phyloP scores from a whole-genome alignment of 1,140 invertebrate species.

The Drosophila kohkoa region DNA sequence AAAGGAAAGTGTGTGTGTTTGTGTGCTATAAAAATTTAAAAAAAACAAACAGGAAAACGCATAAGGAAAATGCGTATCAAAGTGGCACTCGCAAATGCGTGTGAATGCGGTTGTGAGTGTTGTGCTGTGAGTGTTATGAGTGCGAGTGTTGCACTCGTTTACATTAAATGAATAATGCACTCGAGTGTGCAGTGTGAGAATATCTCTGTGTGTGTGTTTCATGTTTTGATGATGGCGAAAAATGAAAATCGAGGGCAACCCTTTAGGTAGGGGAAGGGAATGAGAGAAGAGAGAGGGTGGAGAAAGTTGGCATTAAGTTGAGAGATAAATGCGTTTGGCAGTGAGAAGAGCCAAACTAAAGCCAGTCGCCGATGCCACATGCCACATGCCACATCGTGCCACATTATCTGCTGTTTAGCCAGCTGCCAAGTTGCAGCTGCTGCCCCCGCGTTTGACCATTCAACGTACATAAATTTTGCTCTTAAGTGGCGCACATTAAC shows the following conservation, averaged over 20 bases:
- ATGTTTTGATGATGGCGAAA: conserved; percentile 12
- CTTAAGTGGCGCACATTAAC: conserved; percentile 62
- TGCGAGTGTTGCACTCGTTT: conserved; percentile 49
- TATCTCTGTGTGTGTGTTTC: conserved; percentile 13
- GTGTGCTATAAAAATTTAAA: not conserved
- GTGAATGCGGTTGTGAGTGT: conserved; percentile 10
- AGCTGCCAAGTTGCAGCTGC: not conserved
- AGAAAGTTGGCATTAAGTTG: conserved; percentile 26
- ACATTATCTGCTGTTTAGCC: conserved; percentile 49
- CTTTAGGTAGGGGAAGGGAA: not conserved
- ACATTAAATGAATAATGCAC: conserved; percentile 81
- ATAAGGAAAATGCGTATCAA: conserved; percentile 29
- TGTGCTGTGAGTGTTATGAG: conserved; percentile 2
- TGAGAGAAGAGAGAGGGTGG: not conserved
- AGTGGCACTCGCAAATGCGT: conserved; percentile 25
- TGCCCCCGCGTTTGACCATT: conserved; percentile 23
- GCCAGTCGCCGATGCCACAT: conserved; percentile 24
- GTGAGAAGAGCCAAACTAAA: conserved; percentile 1
- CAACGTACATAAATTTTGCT: conserved; percentile 50
- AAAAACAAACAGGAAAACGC: conserved; percentile 1
- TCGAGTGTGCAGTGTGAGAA: conserved; percentile 50
- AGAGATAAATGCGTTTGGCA: conserved; percentile 36
- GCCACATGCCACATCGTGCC: conserved; percentile 23
- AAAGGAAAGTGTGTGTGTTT: not conserved
- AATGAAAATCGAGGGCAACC: not conserved